These are phyloP conservation scores for Euphonia xanthogaster DNA, from an alignment of 2,797 vertebrate species.

Conservation along the genomic window DNA sequence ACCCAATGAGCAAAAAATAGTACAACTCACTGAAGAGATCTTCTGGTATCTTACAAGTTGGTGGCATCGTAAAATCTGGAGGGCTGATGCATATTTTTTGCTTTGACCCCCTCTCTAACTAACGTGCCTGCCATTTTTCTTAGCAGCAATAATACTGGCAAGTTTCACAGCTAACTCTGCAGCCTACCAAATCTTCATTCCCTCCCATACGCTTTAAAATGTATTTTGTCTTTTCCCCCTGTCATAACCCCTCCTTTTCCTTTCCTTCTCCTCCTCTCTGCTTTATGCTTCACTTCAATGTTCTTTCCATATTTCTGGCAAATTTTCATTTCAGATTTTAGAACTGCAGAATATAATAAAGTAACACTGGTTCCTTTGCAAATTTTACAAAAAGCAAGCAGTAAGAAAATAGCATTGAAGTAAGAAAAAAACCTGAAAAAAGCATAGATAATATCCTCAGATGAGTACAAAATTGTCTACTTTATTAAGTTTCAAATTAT, in stretches of 20 bases:
- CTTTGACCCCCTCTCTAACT: not conserved
- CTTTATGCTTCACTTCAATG: not conserved
- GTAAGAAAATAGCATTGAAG: not conserved
- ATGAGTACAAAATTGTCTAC: not conserved
- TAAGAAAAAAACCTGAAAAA: not conserved
- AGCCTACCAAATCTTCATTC: not conserved
- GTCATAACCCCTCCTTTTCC: not conserved
- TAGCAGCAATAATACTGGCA: not conserved
- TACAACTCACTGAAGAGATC: not conserved
- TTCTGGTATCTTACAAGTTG: not conserved
- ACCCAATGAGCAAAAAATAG: not conserved
- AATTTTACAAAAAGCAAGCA: not conserved
- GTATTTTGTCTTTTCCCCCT: not conserved
- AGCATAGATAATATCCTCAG: not conserved
- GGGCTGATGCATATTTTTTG: not conserved
- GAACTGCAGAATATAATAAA: not conserved
- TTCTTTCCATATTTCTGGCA: not conserved
- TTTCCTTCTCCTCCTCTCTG: not conserved
- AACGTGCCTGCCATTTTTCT: not conserved
- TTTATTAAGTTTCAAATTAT: not conserved
- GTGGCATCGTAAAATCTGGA: not conserved
- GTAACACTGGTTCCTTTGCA: not conserved
- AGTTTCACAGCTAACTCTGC: not conserved
- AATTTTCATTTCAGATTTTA: not conserved
- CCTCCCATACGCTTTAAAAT: not conserved